Evolutionary conservation across 2,113 vertebrate species (phyloP), one percentile per base, ranked within the genome.

Genomic region (Rallus limicola): DNA sequence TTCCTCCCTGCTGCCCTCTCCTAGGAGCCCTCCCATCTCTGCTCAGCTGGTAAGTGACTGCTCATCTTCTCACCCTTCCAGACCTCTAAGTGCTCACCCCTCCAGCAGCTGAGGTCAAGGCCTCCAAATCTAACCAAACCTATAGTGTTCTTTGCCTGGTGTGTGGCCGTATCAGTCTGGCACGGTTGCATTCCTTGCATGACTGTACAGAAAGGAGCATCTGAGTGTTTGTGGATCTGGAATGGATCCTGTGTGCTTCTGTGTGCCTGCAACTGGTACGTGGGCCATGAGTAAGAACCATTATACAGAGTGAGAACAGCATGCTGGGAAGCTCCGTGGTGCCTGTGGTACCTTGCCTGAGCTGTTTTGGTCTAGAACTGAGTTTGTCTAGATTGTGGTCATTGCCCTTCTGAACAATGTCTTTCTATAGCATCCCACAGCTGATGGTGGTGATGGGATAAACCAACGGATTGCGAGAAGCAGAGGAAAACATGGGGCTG

Each of bases 401-500:
- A 21, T 52, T 82, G 40, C 59, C 0, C 0, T 44, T 69, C 81
- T 83, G 72, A 88, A 68, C 52, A 50, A 50, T 26, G 25, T 28
- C 70, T 69, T 90, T 36, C 48, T 80, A 2, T 87, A 90, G 65
- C 2, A 20, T 86, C 68, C 64, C 76, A 46, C 59, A 83, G 31
- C 67, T 94, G 48, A 52, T n/a, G 53, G 44, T 65, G 76, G 38
- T 28, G 58, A 70, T 44, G 26, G 63, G 55, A 80, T 82, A 62
- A 69, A 89, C 42, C 69, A 85, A 79, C 19, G 33, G 60, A 59
- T 63, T 77, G 29, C 67, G 71, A 31, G 71, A 88, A 76, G 40
- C 40, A 33, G 40, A 53, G 28, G n/a, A 87, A 89, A 92, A 90
- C 77, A 60, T 52, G 70, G 40, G 40, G 91, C 96, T 97, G 97